Evolutionary conservation across 2,113 vertebrate genomes (phyloP), one percentile per base, ranked within the genome.

Genomic region (Ceyx cyanopectus): DNA sequence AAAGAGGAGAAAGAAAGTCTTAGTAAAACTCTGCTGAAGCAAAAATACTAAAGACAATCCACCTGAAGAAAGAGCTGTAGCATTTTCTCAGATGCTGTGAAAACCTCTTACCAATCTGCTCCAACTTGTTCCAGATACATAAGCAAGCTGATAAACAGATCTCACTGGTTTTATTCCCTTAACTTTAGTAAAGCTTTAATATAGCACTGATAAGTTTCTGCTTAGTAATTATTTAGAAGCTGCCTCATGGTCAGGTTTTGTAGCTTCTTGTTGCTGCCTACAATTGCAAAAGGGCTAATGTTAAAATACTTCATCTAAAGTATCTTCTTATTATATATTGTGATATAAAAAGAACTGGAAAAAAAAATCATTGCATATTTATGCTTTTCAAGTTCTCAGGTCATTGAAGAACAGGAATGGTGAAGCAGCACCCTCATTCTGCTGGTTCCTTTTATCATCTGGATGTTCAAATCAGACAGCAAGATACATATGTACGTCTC

Each of bases 181-280:
- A 80, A 90, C 48, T 96, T 89, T 69, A 93, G 92, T 68, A 91
- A 89, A 37, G 79, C 81, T 91, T 81, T 89, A 96, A 90, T 84
- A 78, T 26, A 79, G 27, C 54, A 45, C 46, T 65, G 81, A 81
- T 30, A 85, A 84, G 37, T 10, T 89, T 66, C 23, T 58, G 37
- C 24, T 43, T 86, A 57, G 58, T 58, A 95, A 96, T 94, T 90
- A 95, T 95, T 95, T 81, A 93, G 69, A 79, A 89, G 51, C 69
- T 88, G 87, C 65, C 57, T 89, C 50, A 20, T 50, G 86, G 83
- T 86, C 92, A 90, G 61, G 61, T 85, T 90, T 90, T 78, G 69
- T 68, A 83, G 16, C 16, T 90, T 60, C 60, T 29, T 89, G 32
- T 72, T 88, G 85, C 70, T 60, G 40, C 75, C 77, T 84, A 27